Conservation (phyloP, 2,888 invertebrate genomes). For the Pterobdella sp. region DNA sequence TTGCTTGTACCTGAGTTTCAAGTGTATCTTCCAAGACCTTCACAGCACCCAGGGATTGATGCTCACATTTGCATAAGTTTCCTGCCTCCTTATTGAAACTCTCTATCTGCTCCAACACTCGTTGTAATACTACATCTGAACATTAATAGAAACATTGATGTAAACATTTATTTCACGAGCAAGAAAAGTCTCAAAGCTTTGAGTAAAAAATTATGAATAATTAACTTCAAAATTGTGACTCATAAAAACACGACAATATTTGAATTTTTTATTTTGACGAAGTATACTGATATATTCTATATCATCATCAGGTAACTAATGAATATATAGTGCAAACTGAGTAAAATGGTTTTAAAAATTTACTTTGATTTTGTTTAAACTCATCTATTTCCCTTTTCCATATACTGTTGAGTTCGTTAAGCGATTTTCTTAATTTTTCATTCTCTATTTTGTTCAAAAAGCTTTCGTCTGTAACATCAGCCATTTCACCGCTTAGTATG, state of each 20-base stretch:
- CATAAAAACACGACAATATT: too few species aligned
- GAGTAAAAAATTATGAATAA: background rate
- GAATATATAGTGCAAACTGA: too few species aligned
- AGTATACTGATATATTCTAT: too few species aligned
- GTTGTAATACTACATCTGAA: background rate
- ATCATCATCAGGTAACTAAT: too few species aligned
- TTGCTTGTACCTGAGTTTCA: background rate
- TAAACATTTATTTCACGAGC: background rate
- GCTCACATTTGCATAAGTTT: constrained; percentile 18
- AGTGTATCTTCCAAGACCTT: constrained; percentile 23
- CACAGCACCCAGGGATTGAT: background rate
- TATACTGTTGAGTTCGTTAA: constrained; percentile 23
- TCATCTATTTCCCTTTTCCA: constrained; percentile 23
- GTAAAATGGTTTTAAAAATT: too few species aligned
- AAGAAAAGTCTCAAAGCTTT: background rate
- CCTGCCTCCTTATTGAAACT: constrained; percentile 9
- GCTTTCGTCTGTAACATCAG: background rate
- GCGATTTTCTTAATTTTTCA: constrained; percentile 17
- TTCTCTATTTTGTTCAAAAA: constrained; percentile 17
- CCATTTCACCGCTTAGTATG: background rate
- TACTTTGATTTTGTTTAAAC: constrained; percentile 20
- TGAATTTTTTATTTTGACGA: too few species aligned
- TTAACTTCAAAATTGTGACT: too few species aligned
- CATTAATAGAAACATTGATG: background rate
- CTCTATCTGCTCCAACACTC: constrained; percentile 17